Conservation (phyloP, 2,888 invertebrate species). For the Drosophila picticornis region DNA sequence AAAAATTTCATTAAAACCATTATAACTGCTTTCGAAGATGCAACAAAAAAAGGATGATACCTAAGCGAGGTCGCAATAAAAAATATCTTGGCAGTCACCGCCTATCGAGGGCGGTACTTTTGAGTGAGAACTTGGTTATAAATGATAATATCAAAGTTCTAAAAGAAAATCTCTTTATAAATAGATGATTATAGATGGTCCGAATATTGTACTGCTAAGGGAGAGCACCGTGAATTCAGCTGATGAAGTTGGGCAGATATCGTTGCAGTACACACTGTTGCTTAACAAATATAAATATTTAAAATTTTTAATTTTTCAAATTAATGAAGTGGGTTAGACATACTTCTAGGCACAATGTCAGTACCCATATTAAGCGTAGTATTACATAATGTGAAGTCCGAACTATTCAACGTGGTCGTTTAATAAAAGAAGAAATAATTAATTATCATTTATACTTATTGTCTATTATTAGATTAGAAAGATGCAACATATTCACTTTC, state of each 20-base stretch:
- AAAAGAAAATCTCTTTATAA: neutral
- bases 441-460: neutral
- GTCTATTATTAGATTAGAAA: neutral
- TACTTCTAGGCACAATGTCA: neutral
- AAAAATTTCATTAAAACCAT: constrained; percentile 80
- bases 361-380: neutral
- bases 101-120: constrained; percentile 32
- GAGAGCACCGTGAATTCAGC: neutral
- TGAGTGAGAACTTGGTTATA: neutral
- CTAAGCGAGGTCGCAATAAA: constrained; percentile 20
- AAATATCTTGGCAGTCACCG: constrained; percentile 34
- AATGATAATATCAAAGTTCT: neutral
- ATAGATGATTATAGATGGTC: neutral
- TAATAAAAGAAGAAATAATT: neutral
- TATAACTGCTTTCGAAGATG: constrained; percentile 65
- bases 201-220: neutral
- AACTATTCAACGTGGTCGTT: neutral
- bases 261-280: neutral
- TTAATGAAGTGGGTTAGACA: neutral
- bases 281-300: neutral
- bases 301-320: neutral
- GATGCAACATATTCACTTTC: neutral
- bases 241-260: neutral
- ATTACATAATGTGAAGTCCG: too few species aligned
- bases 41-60: constrained; percentile 33